Evolutionary conservation across 2,113 vertebrate genomes (phyloP).

Genomic region (Donacobius atricapilla): DNA sequence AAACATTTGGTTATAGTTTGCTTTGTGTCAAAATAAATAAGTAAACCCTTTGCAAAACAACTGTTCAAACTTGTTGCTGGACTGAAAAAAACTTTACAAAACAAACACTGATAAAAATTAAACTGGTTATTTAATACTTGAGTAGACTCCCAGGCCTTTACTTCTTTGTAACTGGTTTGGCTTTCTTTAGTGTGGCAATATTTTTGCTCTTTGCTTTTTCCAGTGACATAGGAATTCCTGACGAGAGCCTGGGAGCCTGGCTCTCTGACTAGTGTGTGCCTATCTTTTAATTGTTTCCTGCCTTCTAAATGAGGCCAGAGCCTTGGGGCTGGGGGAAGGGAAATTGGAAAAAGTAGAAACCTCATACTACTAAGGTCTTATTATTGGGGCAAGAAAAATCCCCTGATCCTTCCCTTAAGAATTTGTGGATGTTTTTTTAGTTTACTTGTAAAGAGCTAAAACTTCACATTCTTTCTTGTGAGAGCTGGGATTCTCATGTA

Average conservation of each 20-base stretch:
- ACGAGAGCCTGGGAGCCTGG: not conserved
- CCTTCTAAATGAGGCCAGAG: not conserved
- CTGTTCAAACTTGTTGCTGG: not conserved
- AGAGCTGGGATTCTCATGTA: not conserved
- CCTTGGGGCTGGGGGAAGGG: not conserved
- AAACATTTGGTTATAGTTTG: not conserved
- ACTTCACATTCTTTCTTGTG: not conserved
- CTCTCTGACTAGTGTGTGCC: not conserved
- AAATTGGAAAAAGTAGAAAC: not conserved
- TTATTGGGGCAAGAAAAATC: not conserved
- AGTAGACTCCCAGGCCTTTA: not conserved
- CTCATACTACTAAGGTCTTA: not conserved
- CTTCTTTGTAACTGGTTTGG: not conserved
- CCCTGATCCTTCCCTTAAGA: not conserved
- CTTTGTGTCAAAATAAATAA: not conserved
- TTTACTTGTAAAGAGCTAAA: not conserved
- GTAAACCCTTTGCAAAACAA: not conserved
- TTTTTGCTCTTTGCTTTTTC: not conserved
- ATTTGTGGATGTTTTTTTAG: not conserved
- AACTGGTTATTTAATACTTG: not conserved
- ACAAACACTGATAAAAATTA: not conserved
- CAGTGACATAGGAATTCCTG: not conserved
- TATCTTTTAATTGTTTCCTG: slow-evolving; percentile 51
- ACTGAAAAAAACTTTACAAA: not conserved
- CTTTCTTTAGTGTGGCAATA: not conserved